Percentiles rank a stretch among this genome's conserved stretches.
Conservation (phyloP, 2,113 vertebrate genomes). For the Eubucco bourcierii region DNA sequence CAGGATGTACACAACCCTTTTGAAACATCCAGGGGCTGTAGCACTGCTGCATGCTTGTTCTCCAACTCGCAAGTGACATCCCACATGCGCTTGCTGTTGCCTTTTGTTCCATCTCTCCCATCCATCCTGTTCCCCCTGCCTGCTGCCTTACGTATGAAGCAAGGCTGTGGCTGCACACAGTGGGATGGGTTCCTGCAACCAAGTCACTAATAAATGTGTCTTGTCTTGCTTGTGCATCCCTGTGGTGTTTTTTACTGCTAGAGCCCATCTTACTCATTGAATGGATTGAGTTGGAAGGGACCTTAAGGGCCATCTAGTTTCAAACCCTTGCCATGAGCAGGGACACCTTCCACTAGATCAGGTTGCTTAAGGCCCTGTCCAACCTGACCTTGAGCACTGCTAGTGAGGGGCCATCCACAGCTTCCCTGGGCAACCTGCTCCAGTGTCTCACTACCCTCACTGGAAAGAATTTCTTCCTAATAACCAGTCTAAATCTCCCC, state of each 20-base stretch:
- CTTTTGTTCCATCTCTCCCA: neutral
- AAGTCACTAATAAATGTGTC: neutral
- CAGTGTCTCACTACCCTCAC: too few species aligned
- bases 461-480: too few species aligned
- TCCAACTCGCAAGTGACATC: neutral
- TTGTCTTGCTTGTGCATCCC: neutral
- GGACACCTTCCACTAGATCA: too few species aligned
- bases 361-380: too few species aligned
- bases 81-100: fast-evolving
- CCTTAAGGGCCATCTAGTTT: too few species aligned
- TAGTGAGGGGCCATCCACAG: too few species aligned
- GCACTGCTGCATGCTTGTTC: neutral
- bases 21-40: fast-evolving
- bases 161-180: fast-evolving
- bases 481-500: too few species aligned
- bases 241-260: neutral
- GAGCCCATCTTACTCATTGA: neutral
- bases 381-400: too few species aligned
- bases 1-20: neutral
- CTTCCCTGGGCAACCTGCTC: too few species aligned
- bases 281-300: too few species aligned
- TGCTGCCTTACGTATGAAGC: neutral
- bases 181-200: neutral
- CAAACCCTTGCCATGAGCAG: too few species aligned
- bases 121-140: neutral